Conservation (phyloP, 2,113 vertebrate species). For the Prochilodus magdalenae region DNA sequence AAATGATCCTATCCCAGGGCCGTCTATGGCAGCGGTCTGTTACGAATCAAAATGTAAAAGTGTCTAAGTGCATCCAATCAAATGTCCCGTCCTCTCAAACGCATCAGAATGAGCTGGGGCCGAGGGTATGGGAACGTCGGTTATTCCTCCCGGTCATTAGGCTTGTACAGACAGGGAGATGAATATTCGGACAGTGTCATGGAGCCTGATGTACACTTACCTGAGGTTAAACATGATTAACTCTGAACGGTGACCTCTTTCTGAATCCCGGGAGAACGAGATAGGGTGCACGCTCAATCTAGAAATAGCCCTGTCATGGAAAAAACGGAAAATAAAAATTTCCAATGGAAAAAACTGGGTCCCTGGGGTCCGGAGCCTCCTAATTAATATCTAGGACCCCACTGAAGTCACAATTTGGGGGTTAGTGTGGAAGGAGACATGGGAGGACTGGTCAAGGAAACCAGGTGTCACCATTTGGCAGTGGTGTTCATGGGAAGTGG, state of each 20-base stretch:
- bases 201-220: constrained; percentile 16
- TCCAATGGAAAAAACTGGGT: background rate
- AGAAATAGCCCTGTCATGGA: too few species aligned
- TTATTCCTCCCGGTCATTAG: constrained; percentile 4
- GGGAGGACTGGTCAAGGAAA: too few species aligned
- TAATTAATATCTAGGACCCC: too few species aligned
- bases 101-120: constrained; percentile 19
- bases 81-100: constrained; percentile 28
- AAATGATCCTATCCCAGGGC: constrained; percentile 48
- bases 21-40: constrained; percentile 43
- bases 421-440: too few species aligned
- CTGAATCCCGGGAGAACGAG: background rate
- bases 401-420: too few species aligned
- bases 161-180: constrained; percentile 1
- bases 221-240: constrained; percentile 19
- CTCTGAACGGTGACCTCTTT: constrained; percentile 3
- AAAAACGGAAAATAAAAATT: background rate
- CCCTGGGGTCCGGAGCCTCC: too few species aligned
- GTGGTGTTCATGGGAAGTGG: too few species aligned
- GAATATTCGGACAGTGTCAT: constrained; percentile 22
- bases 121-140: constrained; percentile 9
- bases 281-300: background rate
- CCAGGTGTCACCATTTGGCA: too few species aligned
- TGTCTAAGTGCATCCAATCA: constrained; percentile 58
- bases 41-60: constrained; percentile 56